These are phyloP conservation scores for Sebastes paucispinis DNA, from an alignment of 2,797 vertebrate species.

Conservation along the genomic window DNA sequence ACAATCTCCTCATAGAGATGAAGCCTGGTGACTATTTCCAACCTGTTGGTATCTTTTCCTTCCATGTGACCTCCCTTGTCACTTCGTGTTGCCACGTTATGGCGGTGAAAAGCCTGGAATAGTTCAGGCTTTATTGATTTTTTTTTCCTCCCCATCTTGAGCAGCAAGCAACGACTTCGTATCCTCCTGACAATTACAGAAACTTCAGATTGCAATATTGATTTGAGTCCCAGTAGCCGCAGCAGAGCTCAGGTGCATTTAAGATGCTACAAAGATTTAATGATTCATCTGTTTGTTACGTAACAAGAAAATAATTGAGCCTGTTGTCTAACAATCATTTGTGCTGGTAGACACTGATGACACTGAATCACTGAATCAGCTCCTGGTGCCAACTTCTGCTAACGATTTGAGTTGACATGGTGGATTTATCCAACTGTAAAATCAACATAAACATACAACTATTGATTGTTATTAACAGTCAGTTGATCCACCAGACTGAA, in stretches of 20 bases:
- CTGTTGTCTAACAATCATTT: neutral
- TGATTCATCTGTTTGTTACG: slow-evolving; percentile 5
- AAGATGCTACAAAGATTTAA: neutral
- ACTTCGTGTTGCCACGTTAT: slow-evolving; percentile 32
- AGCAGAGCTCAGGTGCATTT: neutral
- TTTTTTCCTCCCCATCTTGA: neutral
- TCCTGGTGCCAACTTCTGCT: neutral
- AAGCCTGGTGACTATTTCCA: neutral
- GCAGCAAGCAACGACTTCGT: slow-evolving; percentile 19
- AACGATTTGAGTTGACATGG: neutral
- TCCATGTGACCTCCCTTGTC: slow-evolving; percentile 51
- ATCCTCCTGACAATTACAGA: slow-evolving; percentile 12
- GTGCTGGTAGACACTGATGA: neutral
- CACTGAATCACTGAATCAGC: neutral
- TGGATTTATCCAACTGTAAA: neutral
- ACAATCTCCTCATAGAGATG: neutral
- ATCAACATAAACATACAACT: neutral
- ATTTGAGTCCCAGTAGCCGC: slow-evolving; percentile 22
- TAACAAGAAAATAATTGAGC: neutral
- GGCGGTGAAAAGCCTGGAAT: slow-evolving; percentile 43
- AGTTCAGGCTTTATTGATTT: slow-evolving; percentile 56
- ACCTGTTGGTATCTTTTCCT: slow-evolving; percentile 4
- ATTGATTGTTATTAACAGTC: neutral
- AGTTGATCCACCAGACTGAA: neutral
- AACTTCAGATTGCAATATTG: slow-evolving; percentile 57